Evolutionary conservation across 1,140 invertebrate genomes (phyloP).

Genomic region (Aphaenogaster ashmeadi): DNA sequence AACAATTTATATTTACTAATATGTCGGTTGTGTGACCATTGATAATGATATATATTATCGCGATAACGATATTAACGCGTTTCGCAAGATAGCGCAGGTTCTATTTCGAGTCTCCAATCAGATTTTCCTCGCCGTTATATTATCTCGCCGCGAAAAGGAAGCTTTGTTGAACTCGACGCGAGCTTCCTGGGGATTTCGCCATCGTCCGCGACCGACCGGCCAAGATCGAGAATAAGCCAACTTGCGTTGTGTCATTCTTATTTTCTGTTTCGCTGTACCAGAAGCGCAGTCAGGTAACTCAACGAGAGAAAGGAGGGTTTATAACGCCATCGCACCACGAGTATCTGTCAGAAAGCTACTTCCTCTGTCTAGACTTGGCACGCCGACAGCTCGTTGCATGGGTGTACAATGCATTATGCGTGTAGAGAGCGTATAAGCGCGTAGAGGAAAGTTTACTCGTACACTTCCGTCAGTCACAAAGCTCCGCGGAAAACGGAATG

Average conservation of each 20-base stretch:
- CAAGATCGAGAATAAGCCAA: constrained; percentile 72
- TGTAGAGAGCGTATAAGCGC: constrained; percentile 64
- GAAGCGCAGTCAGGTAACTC: constrained; percentile 86
- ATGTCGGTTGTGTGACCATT: background rate
- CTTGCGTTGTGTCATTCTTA: constrained; percentile 80
- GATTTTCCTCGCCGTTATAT: background rate
- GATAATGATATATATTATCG: background rate
- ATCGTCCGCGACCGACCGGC: constrained; percentile 61
- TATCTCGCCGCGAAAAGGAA: constrained; percentile 1
- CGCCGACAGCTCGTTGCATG: constrained; percentile 74
- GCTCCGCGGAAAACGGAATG: background rate
- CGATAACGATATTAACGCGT: background rate
- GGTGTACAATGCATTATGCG: constrained; percentile 72
- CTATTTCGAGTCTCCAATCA: background rate
- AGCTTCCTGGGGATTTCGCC: constrained; percentile 54
- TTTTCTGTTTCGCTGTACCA: constrained; percentile 85
- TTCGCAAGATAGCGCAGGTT: background rate
- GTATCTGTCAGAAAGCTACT: constrained; percentile 62
- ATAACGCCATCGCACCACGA: constrained; percentile 52
- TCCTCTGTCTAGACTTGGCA: constrained; percentile 71
- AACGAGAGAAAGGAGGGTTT: constrained; percentile 74
- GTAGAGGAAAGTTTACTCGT: constrained; percentile 51
- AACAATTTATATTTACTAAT: background rate
- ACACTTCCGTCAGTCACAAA: background rate
- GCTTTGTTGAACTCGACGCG: constrained; percentile 1